Conservation (phyloP, 2,113 vertebrate genomes). For the Stegastes partitus region DNA sequence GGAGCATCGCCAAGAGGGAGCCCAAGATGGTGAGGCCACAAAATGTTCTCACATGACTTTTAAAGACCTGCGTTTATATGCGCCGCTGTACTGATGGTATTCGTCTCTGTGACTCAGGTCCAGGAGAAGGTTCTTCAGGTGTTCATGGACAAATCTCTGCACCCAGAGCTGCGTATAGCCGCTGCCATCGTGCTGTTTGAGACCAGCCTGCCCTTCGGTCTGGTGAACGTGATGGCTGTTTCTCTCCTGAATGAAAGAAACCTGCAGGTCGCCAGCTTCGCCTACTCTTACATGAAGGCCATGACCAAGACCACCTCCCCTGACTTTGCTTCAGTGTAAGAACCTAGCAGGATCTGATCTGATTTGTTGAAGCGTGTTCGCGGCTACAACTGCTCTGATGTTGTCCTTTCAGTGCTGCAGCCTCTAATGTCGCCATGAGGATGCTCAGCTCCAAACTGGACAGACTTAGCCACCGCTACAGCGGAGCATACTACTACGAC, state of each 20-base stretch:
- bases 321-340: conserved; percentile 85
- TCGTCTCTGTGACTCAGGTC: conserved; percentile 78
- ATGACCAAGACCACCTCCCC: conserved; percentile 86
- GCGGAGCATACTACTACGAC: conserved; percentile 77
- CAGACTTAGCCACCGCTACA: conserved; percentile 84
- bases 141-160: conserved; percentile 80
- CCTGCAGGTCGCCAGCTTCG: conserved; percentile 87
- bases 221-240: conserved; percentile 82
- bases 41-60: not conserved
- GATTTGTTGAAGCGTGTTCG: too few relatives aligned
- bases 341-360: conserved; percentile 7
- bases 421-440: conserved; percentile 88
- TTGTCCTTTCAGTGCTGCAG: conserved; percentile 84
- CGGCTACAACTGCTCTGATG: not conserved
- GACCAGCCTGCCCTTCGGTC: conserved; percentile 82
- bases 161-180: conserved; percentile 85
- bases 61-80: not conserved
- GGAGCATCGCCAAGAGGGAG: conserved; percentile 87
- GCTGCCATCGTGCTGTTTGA: conserved; percentile 88
- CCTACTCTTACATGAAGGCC: conserved; percentile 89
- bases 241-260: conserved; percentile 82
- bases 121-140: conserved; percentile 86
- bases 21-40: conserved; percentile 82
- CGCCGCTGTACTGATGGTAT: not conserved
- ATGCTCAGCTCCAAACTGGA: conserved; percentile 85